These are phyloP conservation scores for Zaprionus davidi DNA, from an alignment of 1,140 invertebrate genomes.

Conservation along the genomic window DNA sequence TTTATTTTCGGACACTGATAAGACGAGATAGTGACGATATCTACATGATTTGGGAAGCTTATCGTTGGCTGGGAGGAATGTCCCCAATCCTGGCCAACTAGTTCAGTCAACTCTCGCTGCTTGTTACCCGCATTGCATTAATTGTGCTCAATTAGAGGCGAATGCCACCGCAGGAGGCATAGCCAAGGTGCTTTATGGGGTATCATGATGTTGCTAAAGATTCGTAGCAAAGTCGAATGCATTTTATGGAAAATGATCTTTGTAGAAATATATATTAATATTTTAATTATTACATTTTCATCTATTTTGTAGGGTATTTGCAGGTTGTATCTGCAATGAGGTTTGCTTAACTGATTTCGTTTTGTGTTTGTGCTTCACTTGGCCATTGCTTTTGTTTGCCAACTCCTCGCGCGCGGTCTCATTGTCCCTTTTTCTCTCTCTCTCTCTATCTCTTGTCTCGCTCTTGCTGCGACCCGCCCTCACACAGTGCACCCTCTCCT, in stretches of 20 bases:
- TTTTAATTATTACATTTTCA: neutral
- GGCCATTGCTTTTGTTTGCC: constrained; percentile 41
- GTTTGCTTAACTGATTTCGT: constrained; percentile 15
- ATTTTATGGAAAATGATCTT: neutral
- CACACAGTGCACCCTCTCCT: too few species aligned
- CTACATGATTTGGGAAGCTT: constrained; percentile 1
- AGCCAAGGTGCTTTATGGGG: neutral
- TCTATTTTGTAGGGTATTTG: constrained; percentile 19
- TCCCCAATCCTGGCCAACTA: constrained; percentile 14
- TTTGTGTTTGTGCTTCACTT: constrained; percentile 49
- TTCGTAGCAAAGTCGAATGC: neutral
- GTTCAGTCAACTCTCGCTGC: neutral
- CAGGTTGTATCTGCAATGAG: neutral
- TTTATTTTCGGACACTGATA: constrained; percentile 57
- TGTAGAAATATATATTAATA: neutral
- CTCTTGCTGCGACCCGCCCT: neutral
- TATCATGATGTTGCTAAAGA: neutral
- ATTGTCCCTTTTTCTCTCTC: neutral
- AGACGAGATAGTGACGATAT: constrained; percentile 20
- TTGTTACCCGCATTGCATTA: constrained; percentile 41
- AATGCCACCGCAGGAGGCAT: neutral
- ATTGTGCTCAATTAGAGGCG: constrained; percentile 37
- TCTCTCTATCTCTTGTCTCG: constrained; percentile 25
- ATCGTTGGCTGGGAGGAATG: neutral
- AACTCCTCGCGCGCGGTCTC: constrained; percentile 17